Conservation (phyloP, 30 jellyfish, hydroid and myxozoan species). For the Chrysaora quinquecirrha region DNA sequence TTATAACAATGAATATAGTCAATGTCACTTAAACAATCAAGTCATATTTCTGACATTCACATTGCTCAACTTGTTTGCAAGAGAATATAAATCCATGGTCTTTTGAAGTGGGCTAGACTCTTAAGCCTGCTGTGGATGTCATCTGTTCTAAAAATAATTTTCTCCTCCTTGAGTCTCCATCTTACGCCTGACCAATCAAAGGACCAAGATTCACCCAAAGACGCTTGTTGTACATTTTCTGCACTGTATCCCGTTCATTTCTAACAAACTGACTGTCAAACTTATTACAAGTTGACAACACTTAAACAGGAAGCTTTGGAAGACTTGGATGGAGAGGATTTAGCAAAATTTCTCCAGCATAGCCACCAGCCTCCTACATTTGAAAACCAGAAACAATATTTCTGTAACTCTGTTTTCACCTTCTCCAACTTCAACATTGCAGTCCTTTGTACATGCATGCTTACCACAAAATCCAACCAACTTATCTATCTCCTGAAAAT, state of each 20-base stretch:
- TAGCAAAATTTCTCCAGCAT: background rate
- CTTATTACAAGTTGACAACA: background rate
- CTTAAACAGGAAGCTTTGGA: background rate
- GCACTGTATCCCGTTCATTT: background rate
- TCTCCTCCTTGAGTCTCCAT: constrained; percentile 10
- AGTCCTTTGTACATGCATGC: background rate
- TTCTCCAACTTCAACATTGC: background rate
- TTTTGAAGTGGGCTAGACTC: background rate
- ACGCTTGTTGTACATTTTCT: background rate
- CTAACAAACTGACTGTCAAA: background rate
- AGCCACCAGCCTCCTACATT: background rate
- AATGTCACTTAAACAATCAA: background rate
- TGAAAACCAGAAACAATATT: background rate
- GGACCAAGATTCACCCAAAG: background rate
- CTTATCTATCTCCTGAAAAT: background rate
- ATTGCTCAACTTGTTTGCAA: background rate
- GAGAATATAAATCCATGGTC: background rate
- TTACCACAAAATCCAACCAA: constrained; percentile 10
- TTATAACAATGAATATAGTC: constrained; percentile 19
- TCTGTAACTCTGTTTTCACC: background rate
- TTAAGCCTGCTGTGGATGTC: background rate
- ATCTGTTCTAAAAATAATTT: background rate
- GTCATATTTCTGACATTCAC: background rate
- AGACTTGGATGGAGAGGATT: constrained; percentile 9
- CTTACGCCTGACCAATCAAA: constrained; percentile 7